Percentiles rank a stretch among this genome's conserved stretches.
Conservation (phyloP, 2,888 invertebrate species). For the Ormia ochracea region DNA sequence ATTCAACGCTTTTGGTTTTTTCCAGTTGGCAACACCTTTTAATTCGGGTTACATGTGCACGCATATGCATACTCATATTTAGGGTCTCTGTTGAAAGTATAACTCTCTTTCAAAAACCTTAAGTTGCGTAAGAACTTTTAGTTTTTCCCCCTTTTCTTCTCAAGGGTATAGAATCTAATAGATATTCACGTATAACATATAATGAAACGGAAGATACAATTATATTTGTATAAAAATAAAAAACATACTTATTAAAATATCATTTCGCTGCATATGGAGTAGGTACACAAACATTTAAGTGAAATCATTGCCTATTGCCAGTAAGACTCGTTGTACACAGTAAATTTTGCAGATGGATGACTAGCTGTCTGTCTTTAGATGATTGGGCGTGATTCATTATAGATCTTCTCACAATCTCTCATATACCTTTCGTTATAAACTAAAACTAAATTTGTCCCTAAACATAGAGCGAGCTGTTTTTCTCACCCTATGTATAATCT, state of each 20-base stretch:
- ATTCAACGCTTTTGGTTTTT: neutral
- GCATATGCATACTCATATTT: neutral
- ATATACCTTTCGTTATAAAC: constrained; percentile 15
- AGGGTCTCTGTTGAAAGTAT: constrained; percentile 7
- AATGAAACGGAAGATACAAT: constrained; percentile 73
- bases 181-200: constrained; percentile 66
- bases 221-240: constrained; percentile 59
- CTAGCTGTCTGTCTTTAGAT: constrained; percentile 45
- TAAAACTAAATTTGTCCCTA: too few relatives aligned
- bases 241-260: constrained; percentile 49
- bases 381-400: constrained; percentile 58
- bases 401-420: constrained; percentile 56
- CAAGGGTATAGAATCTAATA: constrained; percentile 65
- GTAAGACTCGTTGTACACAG: constrained; percentile 36
- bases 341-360: neutral
- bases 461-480: too few relatives aligned
- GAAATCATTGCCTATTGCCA: constrained; percentile 9
- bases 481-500: too few relatives aligned
- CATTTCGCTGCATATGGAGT: constrained; percentile 30
- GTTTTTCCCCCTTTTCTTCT: neutral
- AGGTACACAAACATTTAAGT: neutral
- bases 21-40: constrained; percentile 3
- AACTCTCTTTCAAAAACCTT: constrained; percentile 42
- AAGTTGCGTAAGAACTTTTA: constrained; percentile 53
- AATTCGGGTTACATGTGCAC: too few relatives aligned